phyloP scores from a whole-genome alignment of 2,888 invertebrate species.

The Carterocephalus palaemon region DNA sequence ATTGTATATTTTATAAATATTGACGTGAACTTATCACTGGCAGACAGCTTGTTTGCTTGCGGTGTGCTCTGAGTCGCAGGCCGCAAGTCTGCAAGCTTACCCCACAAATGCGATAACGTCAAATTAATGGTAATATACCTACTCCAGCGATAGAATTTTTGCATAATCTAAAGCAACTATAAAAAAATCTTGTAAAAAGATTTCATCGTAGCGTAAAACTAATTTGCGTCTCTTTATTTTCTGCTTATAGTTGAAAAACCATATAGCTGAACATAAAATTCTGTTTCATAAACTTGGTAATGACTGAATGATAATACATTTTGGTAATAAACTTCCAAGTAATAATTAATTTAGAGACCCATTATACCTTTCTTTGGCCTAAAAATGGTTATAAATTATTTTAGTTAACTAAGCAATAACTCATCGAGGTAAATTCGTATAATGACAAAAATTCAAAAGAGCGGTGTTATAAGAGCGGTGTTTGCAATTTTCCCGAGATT shows the following conservation, averaged over 20 bases:
- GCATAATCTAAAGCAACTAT: too few species aligned
- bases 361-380: background rate
- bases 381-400: conserved; percentile 4
- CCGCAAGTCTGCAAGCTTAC: conserved; percentile 15
- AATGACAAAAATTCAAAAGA: conserved; percentile 17
- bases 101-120: conserved; percentile 9
- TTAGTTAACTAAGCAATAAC: conserved; percentile 8
- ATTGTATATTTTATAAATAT: too few species aligned
- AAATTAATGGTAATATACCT: conserved; percentile 11
- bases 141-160: too few species aligned
- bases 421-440: conserved; percentile 4
- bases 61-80: too few species aligned
- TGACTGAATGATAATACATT: background rate
- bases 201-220: too few species aligned
- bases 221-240: too few species aligned
- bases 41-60: too few species aligned
- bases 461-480: conserved; percentile 34
- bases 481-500: conserved; percentile 52
- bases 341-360: background rate
- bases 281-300: background rate
- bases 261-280: too few species aligned
- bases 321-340: background rate
- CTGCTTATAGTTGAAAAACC: too few species aligned
- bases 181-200: too few species aligned
- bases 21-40: too few species aligned